A percentile compares a stretch with the other conserved stretches of the same genome.
These are phyloP conservation scores for Palloptera scutellata DNA, from an alignment of 2,888 invertebrate species.

Conservation along the genomic window DNA sequence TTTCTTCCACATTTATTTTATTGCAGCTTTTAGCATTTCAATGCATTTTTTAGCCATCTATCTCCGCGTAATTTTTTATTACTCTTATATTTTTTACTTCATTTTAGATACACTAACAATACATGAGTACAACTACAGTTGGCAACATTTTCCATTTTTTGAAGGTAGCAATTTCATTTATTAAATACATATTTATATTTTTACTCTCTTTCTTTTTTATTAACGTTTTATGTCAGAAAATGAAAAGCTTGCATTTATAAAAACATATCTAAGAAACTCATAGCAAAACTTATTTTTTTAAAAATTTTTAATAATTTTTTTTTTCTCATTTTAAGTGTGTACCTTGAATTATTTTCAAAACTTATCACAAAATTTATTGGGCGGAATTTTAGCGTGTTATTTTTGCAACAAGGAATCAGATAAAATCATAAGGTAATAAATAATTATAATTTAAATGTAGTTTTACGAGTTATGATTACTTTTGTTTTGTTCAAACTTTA, in stretches of 20 bases:
- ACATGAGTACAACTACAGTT: constrained; percentile 31
- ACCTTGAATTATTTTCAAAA: constrained; percentile 47
- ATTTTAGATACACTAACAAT: constrained; percentile 9
- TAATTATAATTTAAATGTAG: constrained; percentile 48
- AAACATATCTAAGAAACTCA: not conserved
- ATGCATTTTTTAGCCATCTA: not conserved
- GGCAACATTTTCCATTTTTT: constrained; percentile 36
- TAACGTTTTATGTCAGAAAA: constrained; percentile 4
- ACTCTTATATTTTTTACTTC: not conserved
- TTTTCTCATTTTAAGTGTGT: constrained; percentile 30
- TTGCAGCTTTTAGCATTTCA: not conserved
- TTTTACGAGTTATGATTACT: constrained; percentile 42
- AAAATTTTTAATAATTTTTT: constrained; percentile 18
- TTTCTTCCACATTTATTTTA: not conserved
- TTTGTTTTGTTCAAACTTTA: constrained; percentile 45
- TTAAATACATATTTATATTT: constrained; percentile 33
- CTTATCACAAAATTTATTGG: constrained; percentile 60
- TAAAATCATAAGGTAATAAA: not conserved
- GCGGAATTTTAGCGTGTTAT: constrained; percentile 51
- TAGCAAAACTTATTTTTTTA: not conserved
- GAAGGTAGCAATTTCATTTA: constrained; percentile 32
- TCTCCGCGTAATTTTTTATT: no score
- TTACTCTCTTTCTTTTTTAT: constrained; percentile 20
- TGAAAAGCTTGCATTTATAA: not conserved
- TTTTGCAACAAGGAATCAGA: constrained; percentile 10